Evolutionary conservation across 1,140 invertebrate genomes (phyloP), one percentile per base, ranked within the genome.

Genomic region (Bombus confusus): DNA sequence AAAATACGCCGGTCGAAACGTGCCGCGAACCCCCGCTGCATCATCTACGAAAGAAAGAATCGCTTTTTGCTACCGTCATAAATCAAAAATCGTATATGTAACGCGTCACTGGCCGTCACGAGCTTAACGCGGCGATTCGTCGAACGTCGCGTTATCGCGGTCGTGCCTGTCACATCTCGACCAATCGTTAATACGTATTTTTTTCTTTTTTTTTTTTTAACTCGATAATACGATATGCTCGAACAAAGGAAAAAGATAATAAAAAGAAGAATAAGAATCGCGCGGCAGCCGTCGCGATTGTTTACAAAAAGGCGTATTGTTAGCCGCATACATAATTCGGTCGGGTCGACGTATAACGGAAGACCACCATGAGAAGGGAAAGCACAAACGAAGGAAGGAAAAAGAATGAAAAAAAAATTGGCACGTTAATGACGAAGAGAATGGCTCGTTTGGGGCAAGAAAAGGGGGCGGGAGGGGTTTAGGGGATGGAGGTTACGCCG

Each of bases 351-450:
- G 62, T 22, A 13, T 47, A 68, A 41, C 72, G 81, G 62, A 62
- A 39, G 80, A 34, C 34, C 31, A 22, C 13, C 39, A 52, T 66
- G 39, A 68, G 66, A 22, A 10, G 68, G 25, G 10, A 12, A 25
- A 9, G 68, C 68, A 34, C 18, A 69, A 28, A 25, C 31, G 34
- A 37, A 41, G 37, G 75, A 34, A 34, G 43, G 28, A 18, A 31
- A 31, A 59, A n/a, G 28, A 22, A 37, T 3, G 37, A 81, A 52
- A 82, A 68, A 68, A 62, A 83, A 83, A 83, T 83, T 83, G 81
- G 73, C 73, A 83, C 81, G 73, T 83, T 83, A 83, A 83, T 77
- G 81, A 83, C 73, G 81, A 83, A 76, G 81, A 83, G 81, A 83
- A 83, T 77, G 28, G 57, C 81, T 77, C 81, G 81, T 77, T 83